These are phyloP conservation scores for Muschampia plurimacula DNA, from an alignment of 2,888 invertebrate genomes.

Conservation along the genomic window DNA sequence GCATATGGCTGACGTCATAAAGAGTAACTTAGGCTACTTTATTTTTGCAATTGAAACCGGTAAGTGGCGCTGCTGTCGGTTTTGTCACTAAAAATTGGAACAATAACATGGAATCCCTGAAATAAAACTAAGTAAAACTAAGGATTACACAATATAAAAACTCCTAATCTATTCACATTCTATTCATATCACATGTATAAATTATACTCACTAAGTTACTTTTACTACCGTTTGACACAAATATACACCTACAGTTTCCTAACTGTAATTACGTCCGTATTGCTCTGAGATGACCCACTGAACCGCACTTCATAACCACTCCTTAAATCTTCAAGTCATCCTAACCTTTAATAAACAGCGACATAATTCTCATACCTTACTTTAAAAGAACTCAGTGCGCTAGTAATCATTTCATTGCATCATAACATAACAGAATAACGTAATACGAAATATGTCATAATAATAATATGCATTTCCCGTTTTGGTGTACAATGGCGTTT, in stretches of 20 bases:
- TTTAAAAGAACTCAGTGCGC: slow-evolving; percentile 8
- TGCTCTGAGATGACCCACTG: slow-evolving; percentile 13
- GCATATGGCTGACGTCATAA: too few species aligned
- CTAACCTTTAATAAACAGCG: slow-evolving; percentile 20
- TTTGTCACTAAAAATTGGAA: too few species aligned
- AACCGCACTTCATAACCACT: slow-evolving; percentile 1
- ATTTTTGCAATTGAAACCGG: too few species aligned
- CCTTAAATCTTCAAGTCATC: slow-evolving; percentile 21
- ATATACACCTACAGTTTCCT: not conserved
- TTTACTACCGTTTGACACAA: slow-evolving; percentile 10
- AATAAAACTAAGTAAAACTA: too few species aligned
- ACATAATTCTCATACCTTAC: slow-evolving; percentile 29
- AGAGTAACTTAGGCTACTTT: too few species aligned
- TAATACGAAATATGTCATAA: slow-evolving; percentile 10
- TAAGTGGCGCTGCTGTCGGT: too few species aligned
- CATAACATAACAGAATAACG: slow-evolving; percentile 24
- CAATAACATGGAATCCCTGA: too few species aligned
- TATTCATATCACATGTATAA: not conserved
- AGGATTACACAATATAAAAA: not conserved
- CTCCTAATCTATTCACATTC: not conserved
- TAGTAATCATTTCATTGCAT: slow-evolving; percentile 12
- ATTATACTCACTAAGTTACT: slow-evolving; percentile 1
- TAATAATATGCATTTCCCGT: not conserved
- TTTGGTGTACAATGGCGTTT: slow-evolving; percentile 35
- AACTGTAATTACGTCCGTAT: slow-evolving; percentile 6